Evolutionary conservation across 2,888 invertebrate genomes (phyloP).

Genomic region (Desoria tigrina): DNA sequence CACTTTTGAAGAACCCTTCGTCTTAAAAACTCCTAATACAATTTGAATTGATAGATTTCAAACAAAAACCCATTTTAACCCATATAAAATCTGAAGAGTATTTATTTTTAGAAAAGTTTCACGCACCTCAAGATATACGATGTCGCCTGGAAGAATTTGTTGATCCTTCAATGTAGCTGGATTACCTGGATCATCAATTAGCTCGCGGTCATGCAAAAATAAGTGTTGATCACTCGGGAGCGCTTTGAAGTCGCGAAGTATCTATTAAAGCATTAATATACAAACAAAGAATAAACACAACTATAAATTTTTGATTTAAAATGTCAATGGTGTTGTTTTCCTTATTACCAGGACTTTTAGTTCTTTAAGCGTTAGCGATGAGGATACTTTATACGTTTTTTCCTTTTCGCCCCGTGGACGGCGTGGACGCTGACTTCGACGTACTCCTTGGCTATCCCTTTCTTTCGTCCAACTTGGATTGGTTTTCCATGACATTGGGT

Average conservation of each 20-base stretch:
- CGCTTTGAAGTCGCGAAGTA: constrained; percentile 33
- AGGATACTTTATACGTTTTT: constrained; percentile 57
- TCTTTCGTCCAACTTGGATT: constrained; percentile 1
- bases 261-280: constrained; percentile 27
- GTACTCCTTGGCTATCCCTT: constrained; percentile 21
- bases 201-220: constrained; percentile 20
- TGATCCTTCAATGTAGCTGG: constrained; percentile 23
- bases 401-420: constrained; percentile 55
- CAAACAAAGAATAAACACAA: constrained; percentile 11
- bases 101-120: too few relatives aligned
- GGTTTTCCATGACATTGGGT: constrained; percentile 30
- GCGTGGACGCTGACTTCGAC: constrained; percentile 56
- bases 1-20: too few relatives aligned
- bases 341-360: constrained; percentile 57
- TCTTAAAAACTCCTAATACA: too few relatives aligned
- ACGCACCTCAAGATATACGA: constrained; percentile 40
- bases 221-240: constrained; percentile 42
- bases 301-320: neutral
- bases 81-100: too few relatives aligned
- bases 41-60: too few relatives aligned
- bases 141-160: constrained; percentile 28
- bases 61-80: too few relatives aligned
- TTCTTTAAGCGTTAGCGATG: constrained; percentile 56
- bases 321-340: neutral
- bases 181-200: constrained; percentile 23